Evolutionary conservation across 2,888 invertebrate genomes (phyloP), one percentile per base, ranked within the genome.

Genomic region (Orthonychiurus folsomi): DNA sequence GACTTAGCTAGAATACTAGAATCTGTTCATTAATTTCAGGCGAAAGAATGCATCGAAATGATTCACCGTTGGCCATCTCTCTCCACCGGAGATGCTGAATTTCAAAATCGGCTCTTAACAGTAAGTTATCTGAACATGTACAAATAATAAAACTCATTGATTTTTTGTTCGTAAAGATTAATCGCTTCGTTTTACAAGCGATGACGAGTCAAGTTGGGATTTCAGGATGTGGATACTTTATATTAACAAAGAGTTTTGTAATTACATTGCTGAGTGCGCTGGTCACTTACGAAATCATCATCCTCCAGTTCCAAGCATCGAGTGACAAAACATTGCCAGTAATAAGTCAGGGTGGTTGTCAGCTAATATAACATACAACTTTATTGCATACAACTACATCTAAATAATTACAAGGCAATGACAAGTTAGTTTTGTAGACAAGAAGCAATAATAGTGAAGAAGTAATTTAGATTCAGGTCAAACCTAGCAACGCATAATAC

Each of bases 201-300:
- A 56, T 60, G 3, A 62, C 63, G 1, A 61, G 61, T 20, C 63
- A 61, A 3, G 59, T 65, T 5, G 63, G 63, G 50, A 62, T 69
- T 25, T 65, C 66, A 23, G 68, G 66, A n/a, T 64, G 68, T 27
- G 68, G 68, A 1, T 69, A 66, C 28, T 69, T 69, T 54, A 57
- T 63, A n/a, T 61, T 69, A 1, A 63, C 57, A 0, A 69, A 69
- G 65, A 64, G 62, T 15, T 69, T 69, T 52, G 53, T 69, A 12
- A 65, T 69, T 0, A 62, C 65, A 15, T 53, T 69, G 9, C 62
- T 69, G 9, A 65, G 65, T 59, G 68, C 65, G 3, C 28, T 65
- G 3, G 27, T 69, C 2, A 66, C 66, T 5, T 66, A 66, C 27
- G 66, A 66, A 63, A 65, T 69, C 1, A 63, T 69, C 3, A 66